A percentile compares a stretch with the other conserved stretches of the same genome.
phyloP scores from a whole-genome alignment of 2,888 invertebrate species.

The Oeneis ivallda region DNA sequence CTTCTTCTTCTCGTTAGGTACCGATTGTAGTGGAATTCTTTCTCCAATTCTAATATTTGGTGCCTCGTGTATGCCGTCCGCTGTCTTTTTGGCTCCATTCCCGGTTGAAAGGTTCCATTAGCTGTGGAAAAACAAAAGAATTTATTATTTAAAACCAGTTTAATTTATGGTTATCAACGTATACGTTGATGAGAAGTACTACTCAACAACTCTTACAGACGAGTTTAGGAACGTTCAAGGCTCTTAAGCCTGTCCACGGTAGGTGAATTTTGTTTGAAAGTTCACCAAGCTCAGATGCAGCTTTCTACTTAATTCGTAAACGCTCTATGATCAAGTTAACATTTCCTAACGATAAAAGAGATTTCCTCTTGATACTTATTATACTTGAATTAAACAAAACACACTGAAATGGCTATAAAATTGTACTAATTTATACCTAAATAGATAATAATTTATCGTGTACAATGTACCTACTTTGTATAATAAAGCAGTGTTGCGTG shows the following conservation, averaged over 20 bases:
- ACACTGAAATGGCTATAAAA: not conserved
- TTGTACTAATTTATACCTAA: conserved; percentile 19
- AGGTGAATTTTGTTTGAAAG: too few species aligned
- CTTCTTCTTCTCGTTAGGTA: conserved; percentile 96
- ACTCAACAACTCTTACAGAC: too few species aligned
- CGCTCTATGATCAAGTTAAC: not conserved
- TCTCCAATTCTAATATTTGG: conserved; percentile 98
- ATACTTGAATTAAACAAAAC: not conserved
- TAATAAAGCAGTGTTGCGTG: conserved; percentile 60
- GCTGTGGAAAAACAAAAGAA: conserved; percentile 83
- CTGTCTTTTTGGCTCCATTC: conserved; percentile 97
- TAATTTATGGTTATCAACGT: too few species aligned
- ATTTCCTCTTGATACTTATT: too few species aligned
- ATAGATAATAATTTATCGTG: conserved; percentile 38
- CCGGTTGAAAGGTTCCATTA: conserved; percentile 93
- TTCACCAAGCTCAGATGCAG: too few species aligned
- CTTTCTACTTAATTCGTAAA: not conserved
- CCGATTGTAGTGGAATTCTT: conserved; percentile 98
- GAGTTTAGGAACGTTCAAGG: too few species aligned
- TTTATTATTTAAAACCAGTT: not conserved
- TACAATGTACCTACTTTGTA: conserved; percentile 30
- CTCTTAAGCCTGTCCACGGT: too few species aligned
- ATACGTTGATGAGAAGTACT: too few species aligned
- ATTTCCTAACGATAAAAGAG: too few species aligned
- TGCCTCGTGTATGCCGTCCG: conserved; percentile 98